Percentiles rank a stretch among this genome's conserved stretches.
phyloP scores from a whole-genome alignment of 2,888 invertebrate species.

The Leptopilina myrica region DNA sequence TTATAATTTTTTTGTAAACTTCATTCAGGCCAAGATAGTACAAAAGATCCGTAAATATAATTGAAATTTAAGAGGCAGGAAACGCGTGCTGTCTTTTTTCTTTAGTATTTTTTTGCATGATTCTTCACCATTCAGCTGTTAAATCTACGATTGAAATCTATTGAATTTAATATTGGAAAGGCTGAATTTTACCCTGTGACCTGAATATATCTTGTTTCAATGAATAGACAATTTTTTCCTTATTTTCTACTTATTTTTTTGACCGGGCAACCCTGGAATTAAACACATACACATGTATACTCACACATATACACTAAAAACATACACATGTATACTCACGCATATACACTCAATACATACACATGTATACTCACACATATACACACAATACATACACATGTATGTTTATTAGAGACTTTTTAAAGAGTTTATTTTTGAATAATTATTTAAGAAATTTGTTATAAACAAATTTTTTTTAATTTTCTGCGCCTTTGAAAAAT shows the following conservation, averaged over 20 bases:
- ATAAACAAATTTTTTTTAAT: no score
- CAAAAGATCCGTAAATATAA: conserved; percentile 50
- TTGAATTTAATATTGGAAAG: conserved; percentile 52
- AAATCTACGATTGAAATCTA: conserved; percentile 52
- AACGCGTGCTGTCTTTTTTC: conserved; percentile 53
- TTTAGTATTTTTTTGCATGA: conserved; percentile 39
- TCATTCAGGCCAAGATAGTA: conserved; percentile 42
- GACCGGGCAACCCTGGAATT: neutral
- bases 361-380: no score
- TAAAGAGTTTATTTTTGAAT: no score
- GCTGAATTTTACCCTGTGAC: conserved; percentile 68
- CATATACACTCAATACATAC: no score
- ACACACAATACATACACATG: no score
- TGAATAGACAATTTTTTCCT: conserved; percentile 53
- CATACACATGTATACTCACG: no score
- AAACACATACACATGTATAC: no score
- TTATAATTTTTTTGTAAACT: conserved; percentile 22
- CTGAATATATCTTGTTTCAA: conserved; percentile 61
- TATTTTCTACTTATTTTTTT: conserved; percentile 39
- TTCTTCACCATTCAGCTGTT: conserved; percentile 52
- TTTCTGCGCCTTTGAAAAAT: no score
- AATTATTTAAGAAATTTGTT: no score
- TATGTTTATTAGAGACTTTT: no score
- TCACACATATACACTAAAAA: no score
- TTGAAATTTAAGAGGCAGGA: conserved; percentile 55